Base-by-base conservation (phyloP, 2,888 invertebrate species). In the Parnassius smintheus region DNA sequence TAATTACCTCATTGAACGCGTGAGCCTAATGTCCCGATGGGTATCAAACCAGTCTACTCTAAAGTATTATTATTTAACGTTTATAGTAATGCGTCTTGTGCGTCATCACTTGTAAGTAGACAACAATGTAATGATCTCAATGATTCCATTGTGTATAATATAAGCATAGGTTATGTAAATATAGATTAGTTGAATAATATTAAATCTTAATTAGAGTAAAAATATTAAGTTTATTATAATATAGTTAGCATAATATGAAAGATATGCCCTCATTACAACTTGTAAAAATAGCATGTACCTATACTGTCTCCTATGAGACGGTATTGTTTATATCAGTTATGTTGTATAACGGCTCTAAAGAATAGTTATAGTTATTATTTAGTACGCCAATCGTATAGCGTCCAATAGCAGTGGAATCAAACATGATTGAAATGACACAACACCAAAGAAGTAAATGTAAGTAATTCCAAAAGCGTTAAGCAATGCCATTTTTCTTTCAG, bases 121-220 rank as follows among this genome's bases (percentile, higher is more conserved):
- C 70, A 72, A 72, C 71, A 65, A 71, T 86, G 82, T 87, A 86
- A 88, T 90, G 91, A 91, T 91, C 91, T 91, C 91, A 91, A 86
- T 85, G 86, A 91, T 90, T 91, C 91, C 91, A 88, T 90, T 87
- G 81, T 90, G 88, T 91, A 91, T 82, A n/a, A n/a, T n/a, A 90
- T 90, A 90, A 80, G 68, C 72, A 68, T 81, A 83, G 78, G 72
- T 72, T 70, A 62, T 88, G 86, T 91, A 90, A 81, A 90, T 89
- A 88, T 86, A 86, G 77, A 62, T 4, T 55, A 58, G 63, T 61
- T 72, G 74, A 75, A 70, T n/a, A 75, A 70, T n/a, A 1, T 68
- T 73, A 78, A 77, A 71, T 66, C 55, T 75, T 82, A 82, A 79
- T 72, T 75, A 73, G 70, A 68, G 9, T 74, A 70, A 72, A 64